These are phyloP conservation scores for Arothron firmamentum DNA, from an alignment of 2,113 vertebrate genomes.

Conservation along the genomic window DNA sequence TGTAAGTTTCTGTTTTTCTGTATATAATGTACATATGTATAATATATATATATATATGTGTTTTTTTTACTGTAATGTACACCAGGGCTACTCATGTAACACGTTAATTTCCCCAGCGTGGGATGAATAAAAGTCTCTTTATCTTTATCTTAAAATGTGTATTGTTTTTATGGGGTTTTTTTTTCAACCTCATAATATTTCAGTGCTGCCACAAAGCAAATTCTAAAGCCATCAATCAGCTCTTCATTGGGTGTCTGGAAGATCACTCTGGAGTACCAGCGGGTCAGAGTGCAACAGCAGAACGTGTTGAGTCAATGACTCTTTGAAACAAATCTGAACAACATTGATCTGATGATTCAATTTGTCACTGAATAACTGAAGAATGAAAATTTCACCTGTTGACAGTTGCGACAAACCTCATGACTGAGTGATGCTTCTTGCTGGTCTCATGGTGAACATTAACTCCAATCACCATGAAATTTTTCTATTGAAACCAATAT, in stretches of 20 bases:
- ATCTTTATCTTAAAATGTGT: too few relatives aligned
- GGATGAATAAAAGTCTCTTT: not conserved
- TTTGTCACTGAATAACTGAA: not conserved
- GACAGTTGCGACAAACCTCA: constrained; percentile 92
- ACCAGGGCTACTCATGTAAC: too few relatives aligned
- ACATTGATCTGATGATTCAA: not conserved
- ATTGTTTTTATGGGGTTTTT: too few relatives aligned
- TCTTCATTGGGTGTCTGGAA: constrained; percentile 92
- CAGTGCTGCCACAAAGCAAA: constrained; percentile 84
- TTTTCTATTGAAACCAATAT: constrained; percentile 72
- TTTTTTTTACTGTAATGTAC: too few relatives aligned
- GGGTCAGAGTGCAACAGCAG: constrained; percentile 80
- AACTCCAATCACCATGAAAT: constrained; percentile 88
- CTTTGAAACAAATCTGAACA: not conserved
- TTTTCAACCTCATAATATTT: constrained; percentile 85
- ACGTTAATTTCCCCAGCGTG: too few relatives aligned
- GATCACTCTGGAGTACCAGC: constrained; percentile 89
- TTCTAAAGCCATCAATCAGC: constrained; percentile 84
- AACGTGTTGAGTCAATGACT: not conserved
- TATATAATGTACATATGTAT: too few relatives aligned
- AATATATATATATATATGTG: too few relatives aligned
- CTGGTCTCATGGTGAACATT: constrained; percentile 86
- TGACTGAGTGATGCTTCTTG: constrained; percentile 78
- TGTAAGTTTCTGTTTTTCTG: too few relatives aligned
- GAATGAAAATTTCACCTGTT: constrained; percentile 75